phyloP scores from a whole-genome alignment of 92 coral and sea anemone species.

The Hydrozoanthus gracilis region DNA sequence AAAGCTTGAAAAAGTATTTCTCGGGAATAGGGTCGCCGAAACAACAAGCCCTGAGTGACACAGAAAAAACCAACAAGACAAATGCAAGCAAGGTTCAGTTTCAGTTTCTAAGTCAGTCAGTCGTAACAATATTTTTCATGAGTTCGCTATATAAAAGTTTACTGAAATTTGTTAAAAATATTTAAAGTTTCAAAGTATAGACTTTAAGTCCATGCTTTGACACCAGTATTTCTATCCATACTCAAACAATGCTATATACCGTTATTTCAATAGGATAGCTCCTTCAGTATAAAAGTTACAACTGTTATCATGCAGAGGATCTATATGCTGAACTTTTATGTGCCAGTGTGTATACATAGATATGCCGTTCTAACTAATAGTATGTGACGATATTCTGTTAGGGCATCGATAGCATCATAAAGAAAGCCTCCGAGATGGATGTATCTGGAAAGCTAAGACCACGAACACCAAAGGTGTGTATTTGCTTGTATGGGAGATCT shows the following conservation, averaged over 20 bases:
- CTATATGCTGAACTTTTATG: too few relatives aligned
- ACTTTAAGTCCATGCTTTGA: background rate
- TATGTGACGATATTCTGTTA: background rate
- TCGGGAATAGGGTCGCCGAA: conserved; percentile 1
- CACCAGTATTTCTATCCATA: background rate
- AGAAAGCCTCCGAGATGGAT: conserved; percentile 87
- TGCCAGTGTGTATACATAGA: too few relatives aligned
- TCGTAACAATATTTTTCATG: background rate
- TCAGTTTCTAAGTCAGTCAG: background rate
- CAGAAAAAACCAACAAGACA: conserved; percentile 17
- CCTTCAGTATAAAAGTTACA: too few relatives aligned
- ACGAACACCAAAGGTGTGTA: conserved; percentile 52
- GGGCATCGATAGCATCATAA: conserved; percentile 71
- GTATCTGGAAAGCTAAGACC: conserved; percentile 82
- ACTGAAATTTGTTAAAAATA: too few relatives aligned
- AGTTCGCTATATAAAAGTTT: background rate
- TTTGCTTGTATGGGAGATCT: too few relatives aligned
- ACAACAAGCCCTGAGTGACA: background rate
- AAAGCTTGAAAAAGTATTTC: conserved; percentile 77
- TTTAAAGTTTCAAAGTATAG: too few relatives aligned
- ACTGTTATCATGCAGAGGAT: too few relatives aligned
- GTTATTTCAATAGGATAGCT: background rate
- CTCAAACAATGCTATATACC: background rate
- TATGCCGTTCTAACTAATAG: too few relatives aligned
- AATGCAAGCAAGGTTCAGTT: conserved; percentile 28